Evolutionary conservation across 2,888 invertebrate genomes (phyloP).

Genomic region (Scaptomyza tumidula): DNA sequence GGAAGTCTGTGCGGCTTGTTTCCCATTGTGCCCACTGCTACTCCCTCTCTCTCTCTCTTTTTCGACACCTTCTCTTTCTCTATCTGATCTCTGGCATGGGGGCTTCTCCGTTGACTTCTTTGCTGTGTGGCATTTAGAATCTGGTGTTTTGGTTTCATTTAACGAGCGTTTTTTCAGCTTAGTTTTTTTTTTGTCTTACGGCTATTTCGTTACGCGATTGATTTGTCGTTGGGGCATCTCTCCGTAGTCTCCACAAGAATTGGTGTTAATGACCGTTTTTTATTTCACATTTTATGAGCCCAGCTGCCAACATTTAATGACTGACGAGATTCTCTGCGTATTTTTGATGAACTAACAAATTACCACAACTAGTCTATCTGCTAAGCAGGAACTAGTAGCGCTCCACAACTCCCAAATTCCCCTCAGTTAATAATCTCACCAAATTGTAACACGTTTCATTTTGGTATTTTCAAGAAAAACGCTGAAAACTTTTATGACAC

Average conservation of each 20-base stretch:
- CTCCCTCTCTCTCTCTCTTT: background rate
- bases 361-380: constrained; percentile 32
- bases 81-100: constrained; percentile 8
- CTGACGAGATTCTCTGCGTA: constrained; percentile 27
- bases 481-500: constrained; percentile 74
- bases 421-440: background rate
- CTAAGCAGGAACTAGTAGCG: constrained; percentile 14
- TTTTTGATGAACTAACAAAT: constrained; percentile 41
- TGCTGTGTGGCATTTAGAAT: constrained; percentile 67
- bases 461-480: constrained; percentile 35
- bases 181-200: constrained; percentile 29
- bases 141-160: constrained; percentile 41
- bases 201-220: constrained; percentile 66
- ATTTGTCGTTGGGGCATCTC: constrained; percentile 34
- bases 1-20: constrained; percentile 79
- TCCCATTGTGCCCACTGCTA: constrained; percentile 56
- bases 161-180: constrained; percentile 55
- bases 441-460: constrained; percentile 17
- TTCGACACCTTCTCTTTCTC: background rate
- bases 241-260: constrained; percentile 26
- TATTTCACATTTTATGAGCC: constrained; percentile 17
- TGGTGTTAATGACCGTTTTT: constrained; percentile 54
- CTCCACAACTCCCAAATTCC: background rate
- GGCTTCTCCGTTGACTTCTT: constrained; percentile 28
- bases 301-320: constrained; percentile 50